Conservation (phyloP, 2,888 invertebrate species). For the Acrobasis consociella region DNA sequence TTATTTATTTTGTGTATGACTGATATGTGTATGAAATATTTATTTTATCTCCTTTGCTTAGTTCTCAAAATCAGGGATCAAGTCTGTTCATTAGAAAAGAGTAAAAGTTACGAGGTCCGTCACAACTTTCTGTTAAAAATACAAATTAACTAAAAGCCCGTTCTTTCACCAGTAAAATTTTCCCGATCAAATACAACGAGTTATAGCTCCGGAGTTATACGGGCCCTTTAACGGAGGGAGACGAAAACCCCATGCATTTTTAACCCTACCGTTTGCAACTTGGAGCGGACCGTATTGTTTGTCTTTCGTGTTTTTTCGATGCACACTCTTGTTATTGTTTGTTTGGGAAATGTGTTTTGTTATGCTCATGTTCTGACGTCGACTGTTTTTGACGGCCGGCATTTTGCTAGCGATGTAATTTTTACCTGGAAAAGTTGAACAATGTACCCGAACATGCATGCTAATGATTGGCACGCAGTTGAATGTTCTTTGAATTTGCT, state of each 20-base stretch:
- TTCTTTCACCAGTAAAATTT: conserved; percentile 15
- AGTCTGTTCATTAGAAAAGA: background rate
- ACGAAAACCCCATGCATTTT: conserved; percentile 7
- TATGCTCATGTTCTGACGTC: background rate
- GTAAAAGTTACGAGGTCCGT: background rate
- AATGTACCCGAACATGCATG: background rate
- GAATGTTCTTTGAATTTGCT: background rate
- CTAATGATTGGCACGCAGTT: background rate
- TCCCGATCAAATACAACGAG: conserved; percentile 19
- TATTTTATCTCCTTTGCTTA: too few relatives aligned
- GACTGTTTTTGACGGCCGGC: conserved; percentile 1
- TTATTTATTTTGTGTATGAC: too few relatives aligned
- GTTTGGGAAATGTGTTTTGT: conserved; percentile 10
- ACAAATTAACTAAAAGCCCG: background rate
- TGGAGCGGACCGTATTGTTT: conserved; percentile 6
- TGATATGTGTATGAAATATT: too few relatives aligned
- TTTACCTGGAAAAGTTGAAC: conserved; percentile 4
- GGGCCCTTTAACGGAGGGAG: background rate
- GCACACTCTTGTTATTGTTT: conserved; percentile 6
- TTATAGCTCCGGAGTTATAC: background rate
- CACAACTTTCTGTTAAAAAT: conserved; percentile 4
- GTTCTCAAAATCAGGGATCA: too few relatives aligned
- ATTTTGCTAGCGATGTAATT: background rate
- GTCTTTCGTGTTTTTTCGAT: conserved; percentile 8
- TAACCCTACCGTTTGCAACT: background rate